Evolutionary conservation across 2,113 vertebrate species (phyloP), one percentile per base, ranked within the genome.

Genomic region (Ibidorhyncha struthersii): DNA sequence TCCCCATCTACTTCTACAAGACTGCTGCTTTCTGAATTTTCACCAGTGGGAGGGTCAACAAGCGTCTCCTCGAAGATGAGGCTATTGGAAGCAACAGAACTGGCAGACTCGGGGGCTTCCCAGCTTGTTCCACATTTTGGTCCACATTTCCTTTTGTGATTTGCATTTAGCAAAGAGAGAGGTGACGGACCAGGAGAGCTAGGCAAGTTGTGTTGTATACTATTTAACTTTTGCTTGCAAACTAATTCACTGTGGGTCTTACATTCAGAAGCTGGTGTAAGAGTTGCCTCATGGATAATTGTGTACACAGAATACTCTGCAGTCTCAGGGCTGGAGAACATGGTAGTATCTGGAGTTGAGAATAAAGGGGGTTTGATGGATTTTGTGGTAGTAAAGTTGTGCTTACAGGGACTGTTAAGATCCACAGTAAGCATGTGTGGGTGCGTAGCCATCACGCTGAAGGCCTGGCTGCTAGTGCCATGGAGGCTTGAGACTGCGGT

Each of bases 1-100:
- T 98, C 99, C 49, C 98, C 99, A 12, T 98, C 99, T 6, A 99
- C 72, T 93, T 99, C 99, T 87, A 98, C 95, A 43, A 99, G 98
- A 70, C 98, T 98, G 88, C 98, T 99, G 63, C 96, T 96, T 74
- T 92, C 96, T 10, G 97, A 98, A 94, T 98, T 95, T n/a, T 98
- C 87, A 81, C 96, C 96, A 40, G 98, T 30, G 11, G 93, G 91
- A 41, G 96, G 97, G n/a, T 91, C 88, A 21, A 95, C 83, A 20
- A 86, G 58, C 0, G 21, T 22, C 26, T 66, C 94, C 34, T 96
- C 97, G 45, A 94, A 67, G 6, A 91, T 84, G 77, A 92, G 49
- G 63, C 77, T 91, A 9, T 10, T 71, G 38, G 96, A 97, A 30
- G 85, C 34, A 26, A 87, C 81, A 50, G 97, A 96, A 49, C 96